Percentiles rank a stretch among this genome's conserved stretches.
phyloP scores from a whole-genome alignment of 2,888 invertebrate species.

The Rhamnusium bicolor region DNA sequence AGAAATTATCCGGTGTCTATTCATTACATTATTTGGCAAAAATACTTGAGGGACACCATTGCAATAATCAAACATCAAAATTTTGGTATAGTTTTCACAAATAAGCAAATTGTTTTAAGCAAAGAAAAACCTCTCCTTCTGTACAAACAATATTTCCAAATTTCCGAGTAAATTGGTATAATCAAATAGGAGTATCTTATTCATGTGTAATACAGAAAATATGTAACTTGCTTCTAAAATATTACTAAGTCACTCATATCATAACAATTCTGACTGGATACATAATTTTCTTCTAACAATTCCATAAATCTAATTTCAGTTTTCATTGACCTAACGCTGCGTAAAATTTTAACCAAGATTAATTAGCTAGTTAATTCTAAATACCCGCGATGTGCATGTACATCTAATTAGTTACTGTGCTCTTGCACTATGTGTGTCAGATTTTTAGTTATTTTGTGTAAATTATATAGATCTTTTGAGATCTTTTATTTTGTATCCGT shows the following conservation, averaged over 20 bases:
- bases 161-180: too few relatives aligned
- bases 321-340: background rate
- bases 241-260: background rate
- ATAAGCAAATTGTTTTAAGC: too few relatives aligned
- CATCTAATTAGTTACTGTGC: background rate
- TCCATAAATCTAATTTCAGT: background rate
- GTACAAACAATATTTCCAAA: too few relatives aligned
- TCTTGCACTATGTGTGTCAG: background rate
- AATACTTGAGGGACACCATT: too few relatives aligned
- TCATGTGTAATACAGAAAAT: too few relatives aligned
- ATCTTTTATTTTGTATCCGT: background rate
- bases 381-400: background rate
- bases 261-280: background rate
- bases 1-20: too few relatives aligned
- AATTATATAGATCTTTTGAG: background rate
- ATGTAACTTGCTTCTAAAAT: background rate
- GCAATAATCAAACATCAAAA: too few relatives aligned
- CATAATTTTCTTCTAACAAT: background rate
- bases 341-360: slow-evolving; percentile 10
- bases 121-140: too few relatives aligned
- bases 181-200: too few relatives aligned
- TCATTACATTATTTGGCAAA: too few relatives aligned
- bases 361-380: slow-evolving; percentile 7
- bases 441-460: background rate
- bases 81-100: too few relatives aligned